Evolutionary conservation across 2,797 vertebrate genomes (phyloP), one percentile per base, ranked within the genome.

Genomic region (Takifugu ocellatus): DNA sequence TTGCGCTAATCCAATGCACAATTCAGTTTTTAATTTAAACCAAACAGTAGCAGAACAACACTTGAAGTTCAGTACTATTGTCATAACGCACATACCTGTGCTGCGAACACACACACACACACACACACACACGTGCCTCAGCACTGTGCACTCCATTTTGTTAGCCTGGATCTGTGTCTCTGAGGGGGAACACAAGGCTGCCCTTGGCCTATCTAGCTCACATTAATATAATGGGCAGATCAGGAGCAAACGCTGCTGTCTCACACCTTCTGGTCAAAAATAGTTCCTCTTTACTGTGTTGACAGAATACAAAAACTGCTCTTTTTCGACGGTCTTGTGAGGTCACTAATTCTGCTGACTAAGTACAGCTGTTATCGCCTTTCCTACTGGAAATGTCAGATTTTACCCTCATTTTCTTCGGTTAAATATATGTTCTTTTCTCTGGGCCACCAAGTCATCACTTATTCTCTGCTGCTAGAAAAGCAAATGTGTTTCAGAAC

Each of bases 191-290:
- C 47, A 61, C 42, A 43, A 60, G 53, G 42, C 54, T 74, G 63
- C 70, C 73, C 74, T 81, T 74, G 74, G 51, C 70, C 61, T 60
- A 67, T 72, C 60, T 71, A 53, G 50, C 52, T 51, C 29, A 63
- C 16, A 53, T 31, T 61, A 29, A 58, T 45, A 27, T 49, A 31
- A 68, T 46, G 52, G 15, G 7, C 25, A 26, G 46, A 63, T 55
- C 42, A 45, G 6, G 17, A 27, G 51, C 29, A 49, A 10, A 25
- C 2, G 3, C 33, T 36, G 15, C 54, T 49, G 6, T 48, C n/a
- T 60, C 33, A 56, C 25, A 29, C 14, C 44, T 54, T 39, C 16
- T 42, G 0, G 7, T 49, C n/a, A 0, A 16, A 0, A 29, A 21
- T 52, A 14, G 8, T 36, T 8, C 21, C 4, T 29, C 10, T 51